These are phyloP conservation scores for Anagrus nilaparvatae DNA, from an alignment of 1,140 invertebrate genomes.

Conservation along the genomic window DNA sequence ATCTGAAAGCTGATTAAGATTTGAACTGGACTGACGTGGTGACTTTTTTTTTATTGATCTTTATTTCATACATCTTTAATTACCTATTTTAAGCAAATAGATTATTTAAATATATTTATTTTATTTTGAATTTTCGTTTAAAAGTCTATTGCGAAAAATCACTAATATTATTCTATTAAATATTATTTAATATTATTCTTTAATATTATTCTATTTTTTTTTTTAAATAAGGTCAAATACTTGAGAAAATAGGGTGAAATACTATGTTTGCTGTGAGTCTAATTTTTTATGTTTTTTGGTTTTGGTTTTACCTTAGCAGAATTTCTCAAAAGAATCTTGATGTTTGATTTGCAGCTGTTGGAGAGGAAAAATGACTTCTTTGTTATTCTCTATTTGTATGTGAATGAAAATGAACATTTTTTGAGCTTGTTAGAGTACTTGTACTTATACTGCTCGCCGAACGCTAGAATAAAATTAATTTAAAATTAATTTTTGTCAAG, in stretches of 20 bases:
- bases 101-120: conserved; percentile 1
- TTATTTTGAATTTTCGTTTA: no score
- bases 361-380: conserved; percentile 32
- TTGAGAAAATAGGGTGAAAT: no score
- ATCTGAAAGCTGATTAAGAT: conserved; percentile 24
- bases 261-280: no score
- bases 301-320: conserved; percentile 31
- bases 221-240: no score
- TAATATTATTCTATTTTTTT: no score
- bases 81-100: conserved; percentile 20
- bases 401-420: conserved; percentile 38
- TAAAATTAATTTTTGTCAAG: not conserved
- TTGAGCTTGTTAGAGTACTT: conserved; percentile 37
- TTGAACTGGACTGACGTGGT: conserved; percentile 31
- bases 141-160: no score
- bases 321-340: conserved; percentile 34
- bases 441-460: conserved; percentile 37
- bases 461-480: conserved; percentile 24
- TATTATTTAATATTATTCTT: no score
- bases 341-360: conserved; percentile 30
- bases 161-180: no score
- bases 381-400: conserved; percentile 34
- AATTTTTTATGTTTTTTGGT: no score
- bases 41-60: conserved; percentile 35
- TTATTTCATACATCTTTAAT: conserved; percentile 28